Evolutionary conservation across 2,888 invertebrate genomes (phyloP), one percentile per base, ranked within the genome.

Genomic region (Lochmaea capreae): DNA sequence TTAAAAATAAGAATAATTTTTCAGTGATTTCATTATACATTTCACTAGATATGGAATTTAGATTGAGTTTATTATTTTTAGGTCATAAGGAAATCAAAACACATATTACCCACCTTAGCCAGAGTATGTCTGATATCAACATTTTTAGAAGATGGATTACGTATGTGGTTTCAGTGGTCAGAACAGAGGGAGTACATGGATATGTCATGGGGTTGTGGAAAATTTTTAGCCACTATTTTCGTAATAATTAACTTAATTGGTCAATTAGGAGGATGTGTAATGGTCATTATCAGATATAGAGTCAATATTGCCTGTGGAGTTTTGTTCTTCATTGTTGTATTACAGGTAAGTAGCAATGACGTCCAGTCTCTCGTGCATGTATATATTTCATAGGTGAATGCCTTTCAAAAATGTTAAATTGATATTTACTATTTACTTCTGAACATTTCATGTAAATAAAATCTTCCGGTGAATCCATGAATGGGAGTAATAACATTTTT

Each of bases 141-240:
- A 82, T 99, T 99, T 89, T 90, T 99, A 77, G 99, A 99, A 89
- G 99, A 99, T 90, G 99, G 99, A 1, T 91, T 99, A 75, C 93
- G 99, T 76, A 99, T 99, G 99, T 99, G 97, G 94, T 95, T 97
- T 85, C 99, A 99, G 87, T 99, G 98, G 98, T 92, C 92, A 70
- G 98, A 99, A 85, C 98, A 98, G 87, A 90, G 97, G 59, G 97
- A 98, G 86, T 99, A 98, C 87, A 98, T 99, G 97, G 94, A 97
- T 86, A 93, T 95, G 89, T 96, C 97, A 14, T 99, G 98, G 99
- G 94, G 95, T 62, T 98, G 98, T 89, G 99, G 99, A 61, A 93
- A 93, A 84, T 93, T 99, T 87, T 88, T 99, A 76, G 98, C 98
- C 66, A 96, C 97, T 16, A 81, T 97, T 79, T 99, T 99, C 88